A percentile compares a stretch with the other conserved stretches of the same genome.
Conservation (phyloP, 2,113 vertebrate species). For the Sinocyclocheilus grahami region DNA sequence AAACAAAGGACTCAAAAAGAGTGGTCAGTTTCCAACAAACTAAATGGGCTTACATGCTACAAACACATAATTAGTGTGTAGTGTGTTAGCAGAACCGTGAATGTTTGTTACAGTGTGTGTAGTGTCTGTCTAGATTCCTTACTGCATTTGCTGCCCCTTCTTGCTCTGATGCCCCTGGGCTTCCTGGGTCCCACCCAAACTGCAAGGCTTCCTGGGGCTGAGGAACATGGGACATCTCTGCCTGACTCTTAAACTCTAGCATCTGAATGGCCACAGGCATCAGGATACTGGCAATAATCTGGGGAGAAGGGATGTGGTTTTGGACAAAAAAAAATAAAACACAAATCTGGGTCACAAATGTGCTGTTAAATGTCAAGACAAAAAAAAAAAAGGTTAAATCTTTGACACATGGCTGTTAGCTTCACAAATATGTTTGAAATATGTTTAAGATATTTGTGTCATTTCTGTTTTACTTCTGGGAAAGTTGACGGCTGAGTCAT, state of each 20-base stretch:
- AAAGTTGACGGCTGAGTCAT: background rate
- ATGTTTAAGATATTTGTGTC: background rate
- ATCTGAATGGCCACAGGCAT: constrained; percentile 88
- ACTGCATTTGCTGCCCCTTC: constrained; percentile 42
- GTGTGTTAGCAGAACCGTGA: background rate
- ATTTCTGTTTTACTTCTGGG: background rate
- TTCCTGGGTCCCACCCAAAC: constrained; percentile 79
- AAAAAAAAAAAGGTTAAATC: background rate
- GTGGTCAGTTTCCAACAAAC: background rate
- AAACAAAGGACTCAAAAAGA: background rate
- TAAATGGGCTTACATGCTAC: background rate
- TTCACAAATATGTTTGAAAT: background rate
- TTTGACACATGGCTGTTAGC: background rate
- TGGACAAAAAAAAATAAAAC: background rate
- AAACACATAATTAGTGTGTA: background rate
- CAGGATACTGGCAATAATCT: constrained; percentile 93
- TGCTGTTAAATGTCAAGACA: background rate
- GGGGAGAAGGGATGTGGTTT: constrained; percentile 31
- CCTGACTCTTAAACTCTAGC: constrained; percentile 96
- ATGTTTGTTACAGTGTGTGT: background rate
- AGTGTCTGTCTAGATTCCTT: constrained; percentile 10
- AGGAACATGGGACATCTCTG: constrained; percentile 97
- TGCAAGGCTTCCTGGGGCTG: constrained; percentile 86
- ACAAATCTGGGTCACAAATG: constrained; percentile 9
- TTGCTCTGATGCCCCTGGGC: constrained; percentile 61